Conservation (phyloP, 2,888 invertebrate genomes). For the Ectobius pallidus region DNA sequence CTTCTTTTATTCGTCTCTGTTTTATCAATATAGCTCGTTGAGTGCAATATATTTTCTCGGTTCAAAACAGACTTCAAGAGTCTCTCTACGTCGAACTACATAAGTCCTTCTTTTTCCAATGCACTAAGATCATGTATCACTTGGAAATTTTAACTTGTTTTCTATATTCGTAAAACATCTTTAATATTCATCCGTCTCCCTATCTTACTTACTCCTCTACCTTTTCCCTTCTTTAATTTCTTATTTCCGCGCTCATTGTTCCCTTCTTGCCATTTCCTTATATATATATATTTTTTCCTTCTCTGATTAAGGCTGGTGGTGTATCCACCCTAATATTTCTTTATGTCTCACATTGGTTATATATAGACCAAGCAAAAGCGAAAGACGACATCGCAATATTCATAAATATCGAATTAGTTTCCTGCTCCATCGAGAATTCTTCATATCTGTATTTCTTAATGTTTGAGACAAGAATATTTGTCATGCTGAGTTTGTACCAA, state of each 20-base stretch:
- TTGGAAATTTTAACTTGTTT: slow-evolving; percentile 8
- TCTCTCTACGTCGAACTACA: background rate
- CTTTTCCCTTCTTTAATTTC: slow-evolving; percentile 35
- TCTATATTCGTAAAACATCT: background rate
- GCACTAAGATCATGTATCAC: background rate
- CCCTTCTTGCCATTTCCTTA: slow-evolving; percentile 27
- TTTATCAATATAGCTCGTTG: background rate
- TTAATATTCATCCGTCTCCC: slow-evolving; percentile 3
- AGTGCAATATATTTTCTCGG: background rate
- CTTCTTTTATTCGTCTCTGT: background rate
- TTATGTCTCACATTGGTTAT: slow-evolving; percentile 16
- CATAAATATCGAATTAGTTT: slow-evolving; percentile 42
- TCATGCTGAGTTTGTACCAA: too few relatives aligned
- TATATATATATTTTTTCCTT: slow-evolving; percentile 26
- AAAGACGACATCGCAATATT: slow-evolving; percentile 15
- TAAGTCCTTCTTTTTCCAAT: background rate
- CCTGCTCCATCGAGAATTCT: slow-evolving; percentile 35
- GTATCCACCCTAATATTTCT: slow-evolving; percentile 18
- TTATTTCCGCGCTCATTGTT: slow-evolving; percentile 25
- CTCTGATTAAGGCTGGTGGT: slow-evolving; percentile 30
- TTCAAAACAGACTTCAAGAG: background rate
- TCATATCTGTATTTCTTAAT: background rate
- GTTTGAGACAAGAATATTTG: too few relatives aligned
- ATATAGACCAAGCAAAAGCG: background rate
- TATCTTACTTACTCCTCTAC: too few relatives aligned